These are phyloP conservation scores for Mycetomoellerius zeteki DNA, from an alignment of 1,140 invertebrate genomes.

Conservation along the genomic window DNA sequence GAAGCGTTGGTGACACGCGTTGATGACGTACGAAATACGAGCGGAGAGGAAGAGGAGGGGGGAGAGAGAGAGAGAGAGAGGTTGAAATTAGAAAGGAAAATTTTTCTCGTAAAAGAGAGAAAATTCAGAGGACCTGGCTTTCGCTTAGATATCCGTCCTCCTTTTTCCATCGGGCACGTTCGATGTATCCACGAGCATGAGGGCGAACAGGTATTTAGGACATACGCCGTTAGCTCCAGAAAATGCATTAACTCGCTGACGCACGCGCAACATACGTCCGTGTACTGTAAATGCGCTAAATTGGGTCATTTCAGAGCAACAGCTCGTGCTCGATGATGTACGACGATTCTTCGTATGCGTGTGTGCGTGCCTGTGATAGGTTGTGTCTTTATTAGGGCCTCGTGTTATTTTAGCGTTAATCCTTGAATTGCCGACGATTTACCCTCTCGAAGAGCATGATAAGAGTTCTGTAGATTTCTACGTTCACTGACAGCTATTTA, in stretches of 20 bases:
- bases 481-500: not conserved
- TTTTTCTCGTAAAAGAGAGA: not conserved
- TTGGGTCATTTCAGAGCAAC: slow-evolving; percentile 52
- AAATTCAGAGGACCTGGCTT: not conserved
- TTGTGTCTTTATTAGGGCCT: slow-evolving; percentile 7
- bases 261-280: slow-evolving; percentile 37
- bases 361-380: not conserved
- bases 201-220: slow-evolving; percentile 38
- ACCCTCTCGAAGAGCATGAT: not conserved
- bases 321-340: slow-evolving; percentile 31
- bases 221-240: slow-evolving; percentile 40
- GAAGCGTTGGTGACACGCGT: not conserved
- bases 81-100: slow-evolving; percentile 31
- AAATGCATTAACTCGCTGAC: slow-evolving; percentile 55
- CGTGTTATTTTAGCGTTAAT: not conserved
- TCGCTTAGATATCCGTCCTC: slow-evolving; percentile 15
- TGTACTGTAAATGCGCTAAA: slow-evolving; percentile 43
- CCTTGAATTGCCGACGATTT: not conserved
- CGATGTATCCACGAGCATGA: not conserved
- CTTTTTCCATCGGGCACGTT: not conserved
- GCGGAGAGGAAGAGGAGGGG: too few species aligned
- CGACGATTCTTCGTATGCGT: not conserved
- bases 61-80: too few species aligned
- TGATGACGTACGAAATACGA: not conserved
- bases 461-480: not conserved